Percentiles rank a stretch among this genome's conserved stretches.
Evolutionary conservation across 1,140 invertebrate species (phyloP).

Genomic region (Penaeus vannamei): DNA sequence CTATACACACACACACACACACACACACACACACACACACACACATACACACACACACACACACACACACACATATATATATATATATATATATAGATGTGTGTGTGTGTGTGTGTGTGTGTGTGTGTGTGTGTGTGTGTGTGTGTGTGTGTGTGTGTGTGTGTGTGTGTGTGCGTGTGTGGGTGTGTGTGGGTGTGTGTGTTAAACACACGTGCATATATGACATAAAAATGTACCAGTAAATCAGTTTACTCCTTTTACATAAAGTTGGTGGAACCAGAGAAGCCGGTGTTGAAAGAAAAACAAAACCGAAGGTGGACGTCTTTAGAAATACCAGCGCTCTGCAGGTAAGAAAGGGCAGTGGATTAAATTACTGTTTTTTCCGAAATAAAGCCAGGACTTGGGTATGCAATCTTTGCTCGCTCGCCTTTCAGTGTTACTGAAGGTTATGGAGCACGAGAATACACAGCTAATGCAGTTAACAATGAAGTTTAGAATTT

Average conservation of each 20-base stretch:
- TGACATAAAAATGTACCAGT: no score
- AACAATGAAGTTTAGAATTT: no score
- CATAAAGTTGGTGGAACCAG: no score
- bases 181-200: slow-evolving; percentile 9
- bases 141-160: slow-evolving; percentile 2
- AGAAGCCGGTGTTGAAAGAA: no score
- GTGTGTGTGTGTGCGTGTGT: slow-evolving; percentile 26
- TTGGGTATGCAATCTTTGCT: no score
- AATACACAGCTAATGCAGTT: no score
- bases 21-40: not conserved
- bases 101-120: not conserved
- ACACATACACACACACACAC: not conserved
- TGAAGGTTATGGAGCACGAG: no score
- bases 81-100: not conserved
- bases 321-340: no score
- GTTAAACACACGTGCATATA: not conserved
- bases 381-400: no score
- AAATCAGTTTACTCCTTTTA: not conserved
- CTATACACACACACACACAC: not conserved
- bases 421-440: no score
- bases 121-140: not conserved
- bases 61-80: not conserved
- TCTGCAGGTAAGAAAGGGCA: not conserved
- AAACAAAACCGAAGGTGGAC: no score
- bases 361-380: no score